Conservation (phyloP, 2,113 vertebrate genomes). For the Probosciger aterrimus region DNA sequence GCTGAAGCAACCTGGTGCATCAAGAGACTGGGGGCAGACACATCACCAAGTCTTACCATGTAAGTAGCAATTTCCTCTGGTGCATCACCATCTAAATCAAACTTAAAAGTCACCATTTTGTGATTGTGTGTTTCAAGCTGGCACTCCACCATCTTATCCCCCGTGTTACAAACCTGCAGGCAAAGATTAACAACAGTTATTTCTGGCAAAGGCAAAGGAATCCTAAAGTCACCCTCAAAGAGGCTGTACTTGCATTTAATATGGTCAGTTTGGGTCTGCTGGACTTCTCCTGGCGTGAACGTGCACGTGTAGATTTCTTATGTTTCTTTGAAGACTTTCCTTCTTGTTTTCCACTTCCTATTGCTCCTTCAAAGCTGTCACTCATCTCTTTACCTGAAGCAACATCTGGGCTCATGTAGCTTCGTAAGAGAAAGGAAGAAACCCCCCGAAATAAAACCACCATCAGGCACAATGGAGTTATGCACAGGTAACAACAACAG, state of each 20-base stretch:
- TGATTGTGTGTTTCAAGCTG: conserved; percentile 98
- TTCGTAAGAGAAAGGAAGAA: conserved; percentile 13
- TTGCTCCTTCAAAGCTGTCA: conserved; percentile 86
- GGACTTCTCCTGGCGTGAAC: conserved; percentile 91
- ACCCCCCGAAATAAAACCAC: neutral
- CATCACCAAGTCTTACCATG: conserved; percentile 79
- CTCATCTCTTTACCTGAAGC: conserved; percentile 92
- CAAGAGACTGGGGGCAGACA: neutral
- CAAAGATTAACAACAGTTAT: neutral
- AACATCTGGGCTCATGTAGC: conserved; percentile 83
- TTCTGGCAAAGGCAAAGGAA: neutral
- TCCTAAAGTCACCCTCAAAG: neutral
- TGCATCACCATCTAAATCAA: conserved; percentile 95
- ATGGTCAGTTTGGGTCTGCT: conserved; percentile 95
- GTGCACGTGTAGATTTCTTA: conserved; percentile 87
- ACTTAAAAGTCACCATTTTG: conserved; percentile 99
- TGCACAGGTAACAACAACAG: neutral
- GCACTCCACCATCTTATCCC: conserved; percentile 99
- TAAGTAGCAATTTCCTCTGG: conserved; percentile 97
- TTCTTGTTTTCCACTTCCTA: conserved; percentile 83
- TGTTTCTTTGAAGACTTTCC: conserved; percentile 87
- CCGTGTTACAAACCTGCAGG: conserved; percentile 89
- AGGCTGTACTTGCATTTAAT: conserved; percentile 81
- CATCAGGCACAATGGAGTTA: neutral
- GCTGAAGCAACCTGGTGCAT: neutral